Percentiles rank a stretch among this genome's conserved stretches.
phyloP scores from a whole-genome alignment of 2,888 invertebrate species.

The Ophonus ardosiacus region DNA sequence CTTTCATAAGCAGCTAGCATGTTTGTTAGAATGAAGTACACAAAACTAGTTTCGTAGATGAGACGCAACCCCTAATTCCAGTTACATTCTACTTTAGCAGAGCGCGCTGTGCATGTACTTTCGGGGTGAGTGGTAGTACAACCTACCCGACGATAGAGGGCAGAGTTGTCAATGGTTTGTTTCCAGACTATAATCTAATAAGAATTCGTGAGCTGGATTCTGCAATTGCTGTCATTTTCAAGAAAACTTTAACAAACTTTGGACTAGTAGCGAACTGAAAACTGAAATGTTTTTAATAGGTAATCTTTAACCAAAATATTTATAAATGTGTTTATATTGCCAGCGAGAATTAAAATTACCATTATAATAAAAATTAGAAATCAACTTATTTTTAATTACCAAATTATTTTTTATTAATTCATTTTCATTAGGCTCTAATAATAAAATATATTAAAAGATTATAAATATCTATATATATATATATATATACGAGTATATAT shows the following conservation, averaged over 20 bases:
- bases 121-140: neutral
- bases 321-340: too few species aligned
- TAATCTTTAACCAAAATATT: too few species aligned
- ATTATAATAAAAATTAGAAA: too few species aligned
- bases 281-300: too few species aligned
- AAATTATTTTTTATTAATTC: too few species aligned
- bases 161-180: constrained; percentile 11
- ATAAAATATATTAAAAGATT: too few species aligned
- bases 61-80: constrained; percentile 45
- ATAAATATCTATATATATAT: too few species aligned
- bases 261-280: neutral
- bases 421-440: too few species aligned
- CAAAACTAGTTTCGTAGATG: neutral
- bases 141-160: constrained; percentile 46
- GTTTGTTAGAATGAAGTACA: constrained; percentile 22
- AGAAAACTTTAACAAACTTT: neutral
- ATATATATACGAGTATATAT: too few species aligned
- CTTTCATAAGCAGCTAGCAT: too few species aligned
- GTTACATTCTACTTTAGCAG: neutral
- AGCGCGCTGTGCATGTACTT: neutral
- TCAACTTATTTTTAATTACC: too few species aligned
- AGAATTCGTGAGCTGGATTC: neutral
- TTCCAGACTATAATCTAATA: constrained; percentile 2
- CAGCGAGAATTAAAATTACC: too few species aligned
- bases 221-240: neutral